phyloP scores from a whole-genome alignment of 2,888 invertebrate genomes.

The Idaea dimidiata region DNA sequence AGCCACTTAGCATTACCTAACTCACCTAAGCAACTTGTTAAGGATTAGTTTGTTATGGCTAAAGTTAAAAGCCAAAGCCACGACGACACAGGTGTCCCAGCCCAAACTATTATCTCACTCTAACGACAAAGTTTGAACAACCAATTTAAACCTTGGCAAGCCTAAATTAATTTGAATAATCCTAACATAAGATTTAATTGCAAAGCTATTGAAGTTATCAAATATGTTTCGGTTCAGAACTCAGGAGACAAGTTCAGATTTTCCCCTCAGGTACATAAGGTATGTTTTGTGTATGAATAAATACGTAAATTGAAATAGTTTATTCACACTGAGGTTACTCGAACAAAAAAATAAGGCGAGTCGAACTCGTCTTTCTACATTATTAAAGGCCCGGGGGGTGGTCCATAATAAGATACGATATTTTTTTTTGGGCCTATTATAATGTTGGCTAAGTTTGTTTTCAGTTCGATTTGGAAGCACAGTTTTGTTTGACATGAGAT shows the following conservation, averaged over 20 bases:
- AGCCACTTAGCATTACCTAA: not conserved
- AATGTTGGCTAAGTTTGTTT: too few relatives aligned
- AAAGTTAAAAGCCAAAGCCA: conserved; percentile 4
- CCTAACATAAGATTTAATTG: conserved; percentile 4
- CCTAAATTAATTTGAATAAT: conserved; percentile 6
- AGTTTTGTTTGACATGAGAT: too few relatives aligned
- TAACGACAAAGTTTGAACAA: conserved; percentile 5
- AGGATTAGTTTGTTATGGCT: conserved; percentile 2
- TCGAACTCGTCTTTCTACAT: too few relatives aligned
- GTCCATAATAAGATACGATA: too few relatives aligned
- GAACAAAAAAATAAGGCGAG: too few relatives aligned
- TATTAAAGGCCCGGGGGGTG: too few relatives aligned
- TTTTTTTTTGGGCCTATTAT: too few relatives aligned
- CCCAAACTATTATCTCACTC: conserved; percentile 5
- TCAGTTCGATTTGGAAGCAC: too few relatives aligned
- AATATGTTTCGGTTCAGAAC: not conserved
- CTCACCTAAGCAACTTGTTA: not conserved
- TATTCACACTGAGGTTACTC: too few relatives aligned
- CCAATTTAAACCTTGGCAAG: conserved; percentile 3
- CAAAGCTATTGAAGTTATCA: not conserved
- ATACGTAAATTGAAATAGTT: too few relatives aligned
- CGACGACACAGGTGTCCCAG: conserved; percentile 3
- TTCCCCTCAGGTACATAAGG: not conserved
- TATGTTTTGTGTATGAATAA: not conserved
- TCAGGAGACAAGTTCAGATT: not conserved